These are phyloP conservation scores for Neodon shergylaensis DNA, from an alignment of 2,113 vertebrate genomes.

Conservation along the genomic window DNA sequence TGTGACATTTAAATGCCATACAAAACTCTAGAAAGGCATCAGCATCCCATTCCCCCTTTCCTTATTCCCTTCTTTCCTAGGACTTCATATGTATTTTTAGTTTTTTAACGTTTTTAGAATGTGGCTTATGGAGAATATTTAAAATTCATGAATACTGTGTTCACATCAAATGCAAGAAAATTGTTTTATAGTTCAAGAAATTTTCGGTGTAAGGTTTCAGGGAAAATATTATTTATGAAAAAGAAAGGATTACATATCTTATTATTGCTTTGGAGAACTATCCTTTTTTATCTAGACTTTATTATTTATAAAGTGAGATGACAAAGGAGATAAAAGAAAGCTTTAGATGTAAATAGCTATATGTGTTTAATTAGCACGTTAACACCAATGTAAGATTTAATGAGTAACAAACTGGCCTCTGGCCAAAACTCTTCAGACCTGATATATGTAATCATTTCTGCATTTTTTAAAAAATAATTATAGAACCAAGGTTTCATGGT, in stretches of 20 bases:
- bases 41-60: neutral
- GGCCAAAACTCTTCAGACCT: neutral
- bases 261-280: slow-evolving; percentile 46
- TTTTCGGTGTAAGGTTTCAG: neutral
- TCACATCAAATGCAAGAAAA: slow-evolving; percentile 34
- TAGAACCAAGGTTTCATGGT: neutral
- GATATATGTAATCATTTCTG: neutral
- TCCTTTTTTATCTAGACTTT: slow-evolving; percentile 1
- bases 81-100: neutral
- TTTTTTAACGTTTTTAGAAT: slow-evolving; percentile 50
- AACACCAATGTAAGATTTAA: neutral
- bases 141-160: slow-evolving; percentile 64
- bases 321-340: slow-evolving; percentile 38
- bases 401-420: neutral
- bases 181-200: slow-evolving; percentile 55
- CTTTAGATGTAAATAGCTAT: slow-evolving; percentile 23
- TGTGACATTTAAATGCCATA: neutral
- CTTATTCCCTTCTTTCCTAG: neutral
- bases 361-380: slow-evolving; percentile 39
- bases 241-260: slow-evolving; percentile 5
- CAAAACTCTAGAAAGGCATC: neutral
- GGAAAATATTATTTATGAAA: slow-evolving; percentile 42
- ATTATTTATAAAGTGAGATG: slow-evolving; percentile 49
- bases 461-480: neutral
- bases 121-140: slow-evolving; percentile 52